Evolutionary conservation across 2,113 vertebrate genomes (phyloP).

Genomic region (Xiphorhynchus elegans): DNA sequence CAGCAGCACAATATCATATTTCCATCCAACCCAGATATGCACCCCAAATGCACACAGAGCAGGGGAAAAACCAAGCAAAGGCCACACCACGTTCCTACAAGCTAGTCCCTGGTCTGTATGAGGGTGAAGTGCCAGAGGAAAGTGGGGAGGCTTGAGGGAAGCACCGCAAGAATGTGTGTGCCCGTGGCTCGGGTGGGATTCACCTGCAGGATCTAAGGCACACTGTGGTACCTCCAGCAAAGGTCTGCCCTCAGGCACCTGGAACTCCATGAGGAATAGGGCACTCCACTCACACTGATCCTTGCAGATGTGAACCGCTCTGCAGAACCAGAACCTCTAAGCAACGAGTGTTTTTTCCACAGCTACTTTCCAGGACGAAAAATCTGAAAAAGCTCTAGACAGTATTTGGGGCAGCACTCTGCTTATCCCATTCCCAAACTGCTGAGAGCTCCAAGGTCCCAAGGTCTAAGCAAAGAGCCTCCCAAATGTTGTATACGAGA

Average conservation of each 20-base stretch:
- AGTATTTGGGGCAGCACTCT: not conserved
- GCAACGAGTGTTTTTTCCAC: rapidly evolving
- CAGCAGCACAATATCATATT: not conserved
- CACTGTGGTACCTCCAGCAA: not conserved
- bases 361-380: not conserved
- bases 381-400: not conserved
- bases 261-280: not conserved
- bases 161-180: not conserved
- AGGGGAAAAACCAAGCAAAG: not conserved
- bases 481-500: not conserved
- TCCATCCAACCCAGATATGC: not conserved
- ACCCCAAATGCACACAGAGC: not conserved
- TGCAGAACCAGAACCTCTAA: not conserved
- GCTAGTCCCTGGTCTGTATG: not conserved
- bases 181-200: rapidly evolving
- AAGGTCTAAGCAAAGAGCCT: not conserved
- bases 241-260: not conserved
- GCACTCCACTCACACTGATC: not conserved
- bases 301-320: rapidly evolving
- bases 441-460: not conserved
- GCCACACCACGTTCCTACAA: not conserved
- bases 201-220: not conserved
- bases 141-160: too few relatives aligned
- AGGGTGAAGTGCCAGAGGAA: not conserved
- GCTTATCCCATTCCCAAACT: not conserved